phyloP scores from a whole-genome alignment of 2,888 invertebrate species.

The Hemistola chrysoprasaria region DNA sequence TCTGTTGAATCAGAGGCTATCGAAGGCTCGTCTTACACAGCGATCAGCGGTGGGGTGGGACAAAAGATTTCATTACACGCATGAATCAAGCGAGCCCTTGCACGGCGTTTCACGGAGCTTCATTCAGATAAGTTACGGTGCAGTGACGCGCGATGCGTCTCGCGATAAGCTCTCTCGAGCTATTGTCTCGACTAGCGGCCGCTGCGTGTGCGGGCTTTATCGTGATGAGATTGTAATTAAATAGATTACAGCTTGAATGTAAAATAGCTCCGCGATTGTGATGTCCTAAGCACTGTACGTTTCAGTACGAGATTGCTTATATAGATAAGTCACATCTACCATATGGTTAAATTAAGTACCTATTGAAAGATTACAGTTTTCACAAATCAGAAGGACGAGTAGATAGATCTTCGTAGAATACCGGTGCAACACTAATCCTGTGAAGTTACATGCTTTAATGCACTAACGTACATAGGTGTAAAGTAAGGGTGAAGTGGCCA shows the following conservation, averaged over 20 bases:
- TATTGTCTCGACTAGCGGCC: constrained; percentile 51
- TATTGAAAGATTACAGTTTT: no score
- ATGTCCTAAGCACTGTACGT: not conserved
- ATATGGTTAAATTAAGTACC: no score
- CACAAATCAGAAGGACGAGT: no score
- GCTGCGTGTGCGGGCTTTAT: constrained; percentile 63
- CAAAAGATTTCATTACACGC: constrained; percentile 82
- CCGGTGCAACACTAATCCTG: constrained; percentile 9
- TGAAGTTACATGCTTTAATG: constrained; percentile 9
- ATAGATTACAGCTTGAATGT: constrained; percentile 33
- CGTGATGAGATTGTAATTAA: constrained; percentile 58
- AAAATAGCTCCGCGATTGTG: constrained; percentile 8
- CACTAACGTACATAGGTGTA: constrained; percentile 10
- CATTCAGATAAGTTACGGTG: constrained; percentile 57
- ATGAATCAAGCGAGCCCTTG: constrained; percentile 66
- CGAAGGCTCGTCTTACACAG: constrained; percentile 57
- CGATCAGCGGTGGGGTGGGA: constrained; percentile 59
- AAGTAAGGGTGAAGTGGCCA: no score
- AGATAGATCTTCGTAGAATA: not conserved
- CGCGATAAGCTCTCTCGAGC: constrained; percentile 51
- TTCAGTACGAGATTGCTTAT: no score
- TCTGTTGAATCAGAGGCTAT: constrained; percentile 62
- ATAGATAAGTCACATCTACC: no score
- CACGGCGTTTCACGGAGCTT: constrained; percentile 40
- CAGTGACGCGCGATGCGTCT: constrained; percentile 62